Conservation (phyloP, 1,140 invertebrate species). For the Xylocopa sonorina region DNA sequence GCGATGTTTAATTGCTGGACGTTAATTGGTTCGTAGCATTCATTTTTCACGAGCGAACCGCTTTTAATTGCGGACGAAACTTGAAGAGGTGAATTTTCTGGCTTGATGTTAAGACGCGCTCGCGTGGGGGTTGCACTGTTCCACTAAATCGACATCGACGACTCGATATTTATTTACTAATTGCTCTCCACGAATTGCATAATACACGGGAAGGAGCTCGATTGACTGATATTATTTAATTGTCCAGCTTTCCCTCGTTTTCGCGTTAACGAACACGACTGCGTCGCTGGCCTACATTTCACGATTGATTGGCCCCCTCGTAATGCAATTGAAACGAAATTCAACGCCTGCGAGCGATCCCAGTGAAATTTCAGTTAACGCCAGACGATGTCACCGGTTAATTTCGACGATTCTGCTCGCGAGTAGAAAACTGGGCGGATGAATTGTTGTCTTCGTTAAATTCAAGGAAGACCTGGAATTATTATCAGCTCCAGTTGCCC, state of each 20-base stretch:
- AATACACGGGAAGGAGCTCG: background rate
- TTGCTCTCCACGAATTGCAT: no score
- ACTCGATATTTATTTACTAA: no score
- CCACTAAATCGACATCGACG: no score
- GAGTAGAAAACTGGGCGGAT: no score
- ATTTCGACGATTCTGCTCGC: background rate
- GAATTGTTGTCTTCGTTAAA: background rate
- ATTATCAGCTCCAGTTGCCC: no score
- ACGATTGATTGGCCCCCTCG: background rate
- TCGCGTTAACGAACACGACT: background rate
- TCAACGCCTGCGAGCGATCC: background rate
- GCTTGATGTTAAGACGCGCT: background rate
- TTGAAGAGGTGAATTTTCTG: background rate
- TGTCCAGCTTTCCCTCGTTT: background rate
- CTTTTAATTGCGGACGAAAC: no score
- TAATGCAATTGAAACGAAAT: constrained; percentile 11
- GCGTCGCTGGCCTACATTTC: background rate
- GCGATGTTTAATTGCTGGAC: no score
- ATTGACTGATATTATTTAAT: background rate
- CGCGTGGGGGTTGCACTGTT: no score
- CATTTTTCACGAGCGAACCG: no score
- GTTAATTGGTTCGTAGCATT: no score
- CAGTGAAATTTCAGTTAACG: constrained; percentile 1
- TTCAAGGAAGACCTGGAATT: background rate
- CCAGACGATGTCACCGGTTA: background rate